phyloP scores from a whole-genome alignment of 2,888 invertebrate species.

The Plagodis dolabraria region DNA sequence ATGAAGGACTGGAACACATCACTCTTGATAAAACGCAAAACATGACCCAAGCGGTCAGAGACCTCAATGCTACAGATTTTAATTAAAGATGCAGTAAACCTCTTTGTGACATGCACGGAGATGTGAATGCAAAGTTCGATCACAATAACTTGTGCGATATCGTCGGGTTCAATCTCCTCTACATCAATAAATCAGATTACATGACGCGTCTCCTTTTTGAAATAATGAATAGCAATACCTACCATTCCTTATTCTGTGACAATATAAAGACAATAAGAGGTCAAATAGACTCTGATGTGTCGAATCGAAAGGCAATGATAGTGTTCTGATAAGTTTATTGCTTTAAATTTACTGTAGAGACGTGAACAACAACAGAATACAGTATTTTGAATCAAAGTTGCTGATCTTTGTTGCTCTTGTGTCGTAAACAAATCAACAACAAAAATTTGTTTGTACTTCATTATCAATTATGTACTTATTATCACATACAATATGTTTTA shows the following conservation, averaged over 20 bases:
- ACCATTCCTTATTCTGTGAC: neutral
- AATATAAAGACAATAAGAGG: neutral
- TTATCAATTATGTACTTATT: no score
- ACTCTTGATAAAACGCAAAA: conserved; percentile 54
- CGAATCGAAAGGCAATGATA: no score
- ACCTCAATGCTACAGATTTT: conserved; percentile 42
- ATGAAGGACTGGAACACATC: conserved; percentile 34
- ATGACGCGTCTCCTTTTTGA: conserved; percentile 11
- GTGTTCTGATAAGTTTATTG: no score
- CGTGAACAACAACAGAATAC: no score
- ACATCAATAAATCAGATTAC: conserved; percentile 10
- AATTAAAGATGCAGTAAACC: conserved; percentile 45
- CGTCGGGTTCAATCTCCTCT: conserved; percentile 11
- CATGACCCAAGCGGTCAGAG: conserved; percentile 52
- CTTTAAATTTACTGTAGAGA: no score
- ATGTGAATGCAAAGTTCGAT: conserved; percentile 31
- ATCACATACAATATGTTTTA: no score
- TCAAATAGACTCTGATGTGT: no score
- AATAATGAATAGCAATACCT: neutral
- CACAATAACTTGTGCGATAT: conserved; percentile 22
- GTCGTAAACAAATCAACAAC: no score
- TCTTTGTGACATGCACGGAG: conserved; percentile 33
- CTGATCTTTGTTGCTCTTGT: no score
- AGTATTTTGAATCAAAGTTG: no score
- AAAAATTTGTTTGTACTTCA: no score